Base-by-base conservation (phyloP, 2,888 invertebrate species). In the Oligia fasciuncula region DNA sequence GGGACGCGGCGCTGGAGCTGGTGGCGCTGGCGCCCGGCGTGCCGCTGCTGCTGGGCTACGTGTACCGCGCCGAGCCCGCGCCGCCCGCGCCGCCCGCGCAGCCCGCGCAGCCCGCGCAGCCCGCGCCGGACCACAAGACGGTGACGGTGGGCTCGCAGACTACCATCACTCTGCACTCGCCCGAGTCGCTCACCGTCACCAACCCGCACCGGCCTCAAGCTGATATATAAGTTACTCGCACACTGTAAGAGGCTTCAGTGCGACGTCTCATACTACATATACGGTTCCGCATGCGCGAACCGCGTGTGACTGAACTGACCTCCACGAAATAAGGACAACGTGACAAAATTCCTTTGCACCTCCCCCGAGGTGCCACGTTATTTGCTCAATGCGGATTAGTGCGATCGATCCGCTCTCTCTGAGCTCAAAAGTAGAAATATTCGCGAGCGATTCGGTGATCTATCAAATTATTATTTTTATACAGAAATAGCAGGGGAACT, bases 81-180 rank as follows among this genome's bases (percentile, higher is more conserved):
- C 81, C 77, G n/a, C n/a, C n/a, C n/a, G n/a, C n/a, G n/a, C n/a
- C n/a, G n/a, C n/a, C n/a, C n/a, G n/a, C n/a, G n/a, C n/a, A n/a
- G n/a, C n/a, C n/a, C n/a, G n/a, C n/a, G n/a, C n/a, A n/a, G 80
- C 68, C 80, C 80, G 80, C 57, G 70, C 82, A 81, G 76, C 65
- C 54, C 60, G 62, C 67, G 91, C 81, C 40, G 62, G 89, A 83
- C 83, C 85, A 86, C 84, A 85, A 80, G 85, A 90, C 90, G 40
- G 92, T 88, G 76, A 95, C 95, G 57, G 95, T 95, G 81, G 95
- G 93, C 83, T 95, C 95, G 83, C 96, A 96, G 93, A 96, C 96
- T 83, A 95, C 94, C 88, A 95, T 96, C 92, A 96, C 96, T 57
- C 94, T 95, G 80, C 96, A 95, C 91, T 94, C 95, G 89, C 96